Conservation (phyloP, 2,888 invertebrate genomes). For the Heterodera filipjevi region DNA sequence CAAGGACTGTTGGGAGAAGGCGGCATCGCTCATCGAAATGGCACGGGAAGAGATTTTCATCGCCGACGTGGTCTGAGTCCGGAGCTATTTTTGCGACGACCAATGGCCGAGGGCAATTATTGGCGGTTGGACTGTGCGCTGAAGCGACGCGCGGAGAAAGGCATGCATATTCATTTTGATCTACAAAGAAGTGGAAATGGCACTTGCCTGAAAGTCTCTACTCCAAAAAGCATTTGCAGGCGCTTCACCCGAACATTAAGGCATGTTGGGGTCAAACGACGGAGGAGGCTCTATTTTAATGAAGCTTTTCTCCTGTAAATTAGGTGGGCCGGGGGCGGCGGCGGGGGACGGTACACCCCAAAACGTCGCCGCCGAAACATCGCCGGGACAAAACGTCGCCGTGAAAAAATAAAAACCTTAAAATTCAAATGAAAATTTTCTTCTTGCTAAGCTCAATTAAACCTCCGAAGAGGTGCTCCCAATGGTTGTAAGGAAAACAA, state of each 20-base stretch:
- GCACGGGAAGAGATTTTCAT: conserved; percentile 96
- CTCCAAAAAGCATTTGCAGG: conserved; percentile 83
- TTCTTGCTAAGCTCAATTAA: too few relatives aligned
- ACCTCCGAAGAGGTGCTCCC: too few relatives aligned
- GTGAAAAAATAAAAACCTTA: too few relatives aligned
- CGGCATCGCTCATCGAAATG: conserved; percentile 65
- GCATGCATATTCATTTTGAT: conserved; percentile 80
- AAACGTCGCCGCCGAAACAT: too few relatives aligned
- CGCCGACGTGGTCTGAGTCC: conserved; percentile 83
- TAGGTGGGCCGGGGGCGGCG: too few relatives aligned
- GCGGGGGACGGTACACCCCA: too few relatives aligned
- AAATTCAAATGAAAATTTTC: too few relatives aligned
- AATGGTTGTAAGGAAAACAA: too few relatives aligned
- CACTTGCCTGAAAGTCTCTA: conserved; percentile 93
- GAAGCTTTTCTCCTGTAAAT: too few relatives aligned
- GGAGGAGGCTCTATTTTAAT: too few relatives aligned
- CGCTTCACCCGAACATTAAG: conserved; percentile 71
- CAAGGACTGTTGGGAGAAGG: conserved; percentile 57
- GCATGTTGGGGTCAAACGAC: conserved; percentile 53
- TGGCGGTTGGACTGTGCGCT: conserved; percentile 68
- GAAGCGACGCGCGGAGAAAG: conserved; percentile 62
- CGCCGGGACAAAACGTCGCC: too few relatives aligned
- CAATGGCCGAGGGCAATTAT: conserved; percentile 66
- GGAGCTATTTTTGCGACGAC: conserved; percentile 67
- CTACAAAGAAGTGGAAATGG: conserved; percentile 95